Base-by-base conservation (phyloP, 2,888 invertebrate genomes). In the Pammene aurita region DNA sequence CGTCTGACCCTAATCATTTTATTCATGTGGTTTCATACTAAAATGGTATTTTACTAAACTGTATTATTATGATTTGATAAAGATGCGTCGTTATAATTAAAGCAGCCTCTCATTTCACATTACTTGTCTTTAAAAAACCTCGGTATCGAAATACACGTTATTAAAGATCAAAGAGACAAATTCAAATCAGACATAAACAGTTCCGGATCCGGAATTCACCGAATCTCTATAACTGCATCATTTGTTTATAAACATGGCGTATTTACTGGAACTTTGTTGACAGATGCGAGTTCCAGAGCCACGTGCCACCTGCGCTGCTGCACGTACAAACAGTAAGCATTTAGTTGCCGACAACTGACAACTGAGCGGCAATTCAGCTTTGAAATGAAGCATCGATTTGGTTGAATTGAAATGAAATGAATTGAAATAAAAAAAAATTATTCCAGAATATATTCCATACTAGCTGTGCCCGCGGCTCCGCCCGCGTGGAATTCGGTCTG, bases 201-300 rank as follows among this genome's bases (percentile, higher is more conserved):
- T 26, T 48, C 16, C 48, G 48, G 14, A n/a, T n/a, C 44, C 48
- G 48, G 7, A 16, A 18, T 18, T 50, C 50, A 18, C 18, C 11
- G 50, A 11, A 34, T 54, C 54, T 26, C 11, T 35, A 9, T 34
- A 5, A 5, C 50, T 52, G 18, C 54, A n/a, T n/a, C 7, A 26
- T 50, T 68, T 77, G 73, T 81, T 80, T 79, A 75, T 74, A 79
- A 81, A 81, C 72, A 74, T 52, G 48, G 48, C 46, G 62, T 62
- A 54, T 26, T 67, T 58, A 66, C 65, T 44, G n/a, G 62, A 38
- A 46, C 13, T 60, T 67, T 79, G 76, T 79, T 79, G 77, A 78
- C 75, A 80, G 80, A 73, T 80, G 80, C 68, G 71, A 58, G 52
- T 58, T 63, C 42, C n/a, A 13, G 44, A 64, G 42, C 54, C 67